Conservation (phyloP, 2,113 vertebrate genomes). For the Bagarius yarrelli region DNA sequence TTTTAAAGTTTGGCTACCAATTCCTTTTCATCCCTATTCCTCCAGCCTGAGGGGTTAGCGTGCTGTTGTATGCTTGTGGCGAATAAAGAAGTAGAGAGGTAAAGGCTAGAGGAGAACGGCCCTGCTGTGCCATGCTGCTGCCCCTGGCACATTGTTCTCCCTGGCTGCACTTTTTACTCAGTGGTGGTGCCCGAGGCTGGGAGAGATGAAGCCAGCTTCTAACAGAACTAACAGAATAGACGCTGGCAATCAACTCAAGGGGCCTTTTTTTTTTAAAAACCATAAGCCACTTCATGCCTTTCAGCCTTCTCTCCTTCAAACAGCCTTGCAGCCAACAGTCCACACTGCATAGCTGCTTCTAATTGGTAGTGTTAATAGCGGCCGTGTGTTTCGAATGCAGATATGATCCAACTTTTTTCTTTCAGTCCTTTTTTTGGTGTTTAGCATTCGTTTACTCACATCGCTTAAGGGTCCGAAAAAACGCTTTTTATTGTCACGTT, state of each 20-base stretch:
- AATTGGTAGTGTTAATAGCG: slow-evolving; percentile 48
- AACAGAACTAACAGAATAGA: slow-evolving; percentile 27
- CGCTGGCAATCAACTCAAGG: slow-evolving; percentile 30
- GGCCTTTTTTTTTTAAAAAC: slow-evolving; percentile 31
- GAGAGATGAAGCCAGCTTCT: slow-evolving; percentile 30
- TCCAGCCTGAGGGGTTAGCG: neutral
- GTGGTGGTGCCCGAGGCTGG: slow-evolving; percentile 46
- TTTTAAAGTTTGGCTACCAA: slow-evolving; percentile 6
- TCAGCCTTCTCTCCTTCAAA: slow-evolving; percentile 38
- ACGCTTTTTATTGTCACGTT: neutral
- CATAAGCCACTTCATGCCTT: slow-evolving; percentile 21
- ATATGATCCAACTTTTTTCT: slow-evolving; percentile 2
- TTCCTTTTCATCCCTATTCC: neutral
- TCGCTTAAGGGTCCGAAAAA: neutral
- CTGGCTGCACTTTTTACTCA: slow-evolving; percentile 35
- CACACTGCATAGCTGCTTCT: slow-evolving; percentile 26
- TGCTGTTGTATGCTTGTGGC: neutral
- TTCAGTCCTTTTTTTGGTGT: neutral
- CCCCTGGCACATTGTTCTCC: slow-evolving; percentile 27
- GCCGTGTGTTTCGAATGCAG: slow-evolving; percentile 28
- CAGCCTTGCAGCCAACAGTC: slow-evolving; percentile 25
- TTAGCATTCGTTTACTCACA: neutral
- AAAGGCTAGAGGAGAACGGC: slow-evolving; percentile 32
- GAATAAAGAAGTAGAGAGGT: neutral
- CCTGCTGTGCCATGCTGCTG: slow-evolving; percentile 30